phyloP scores from a whole-genome alignment of 1,140 invertebrate genomes.

The Orchesella cincta region DNA sequence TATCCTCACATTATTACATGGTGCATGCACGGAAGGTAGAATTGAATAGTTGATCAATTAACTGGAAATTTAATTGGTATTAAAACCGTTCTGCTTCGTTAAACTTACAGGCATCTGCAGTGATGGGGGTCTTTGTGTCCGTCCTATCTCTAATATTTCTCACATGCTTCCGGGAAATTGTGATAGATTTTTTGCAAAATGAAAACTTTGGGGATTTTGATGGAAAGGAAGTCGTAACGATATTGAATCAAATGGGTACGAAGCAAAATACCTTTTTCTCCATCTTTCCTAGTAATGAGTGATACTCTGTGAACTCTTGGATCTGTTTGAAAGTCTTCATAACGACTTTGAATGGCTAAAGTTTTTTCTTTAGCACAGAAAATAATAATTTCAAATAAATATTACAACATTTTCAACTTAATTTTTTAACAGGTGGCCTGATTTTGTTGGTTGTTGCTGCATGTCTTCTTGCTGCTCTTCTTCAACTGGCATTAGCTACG shows the following conservation, averaged over 20 bases:
- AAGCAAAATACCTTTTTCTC: not conserved
- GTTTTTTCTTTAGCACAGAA: not conserved
- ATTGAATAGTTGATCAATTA: not conserved
- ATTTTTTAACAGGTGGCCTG: slow-evolving; percentile 1
- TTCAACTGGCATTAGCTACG: slow-evolving; percentile 10
- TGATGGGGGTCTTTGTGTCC: not conserved
- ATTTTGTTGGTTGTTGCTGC: not conserved
- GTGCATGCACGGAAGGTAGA: not conserved
- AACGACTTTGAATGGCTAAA: not conserved
- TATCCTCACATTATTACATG: not conserved
- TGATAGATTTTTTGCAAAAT: not conserved
- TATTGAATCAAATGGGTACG: slow-evolving; percentile 19
- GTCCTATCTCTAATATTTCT: not conserved
- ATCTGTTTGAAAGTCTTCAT: too few relatives aligned
- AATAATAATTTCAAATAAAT: not conserved
- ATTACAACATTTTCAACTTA: not conserved
- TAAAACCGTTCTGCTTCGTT: not conserved
- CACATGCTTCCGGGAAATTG: slow-evolving; percentile 1
- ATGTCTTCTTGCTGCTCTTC: not conserved
- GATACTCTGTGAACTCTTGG: too few relatives aligned
- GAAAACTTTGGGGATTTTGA: not conserved
- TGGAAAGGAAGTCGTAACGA: not conserved
- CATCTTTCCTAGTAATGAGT: not conserved
- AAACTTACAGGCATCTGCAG: slow-evolving; percentile 2
- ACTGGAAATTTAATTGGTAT: not conserved